These are phyloP conservation scores for Helleia helle DNA, from an alignment of 2,888 invertebrate species.

Conservation along the genomic window DNA sequence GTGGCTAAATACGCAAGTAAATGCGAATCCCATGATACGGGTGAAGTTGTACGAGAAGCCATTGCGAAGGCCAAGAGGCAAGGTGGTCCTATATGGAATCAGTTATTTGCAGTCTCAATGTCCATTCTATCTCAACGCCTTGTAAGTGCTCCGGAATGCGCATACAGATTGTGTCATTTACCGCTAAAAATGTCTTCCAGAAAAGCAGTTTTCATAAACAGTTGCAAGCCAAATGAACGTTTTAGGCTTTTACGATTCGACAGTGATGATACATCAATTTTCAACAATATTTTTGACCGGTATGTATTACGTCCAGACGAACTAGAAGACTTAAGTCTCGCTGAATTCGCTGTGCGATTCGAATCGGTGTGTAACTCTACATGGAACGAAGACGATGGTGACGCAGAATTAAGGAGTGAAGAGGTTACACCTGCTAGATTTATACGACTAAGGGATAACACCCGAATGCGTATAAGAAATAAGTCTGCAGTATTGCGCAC, in stretches of 20 bases:
- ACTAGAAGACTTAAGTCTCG: background rate
- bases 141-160: constrained; percentile 28
- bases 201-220: constrained; percentile 1
- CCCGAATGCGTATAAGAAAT: too few species aligned
- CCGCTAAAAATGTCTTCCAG: constrained; percentile 23
- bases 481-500: too few species aligned
- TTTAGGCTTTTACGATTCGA: constrained; percentile 4
- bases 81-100: constrained; percentile 21
- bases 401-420: too few species aligned
- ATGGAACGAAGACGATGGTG: too few species aligned
- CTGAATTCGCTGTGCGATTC: constrained; percentile 2
- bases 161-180: constrained; percentile 29
- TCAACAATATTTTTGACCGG: too few species aligned
- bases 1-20: constrained; percentile 29
- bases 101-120: constrained; percentile 27
- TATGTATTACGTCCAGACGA: background rate
- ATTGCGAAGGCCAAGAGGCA: constrained; percentile 21
- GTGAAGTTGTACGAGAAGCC: constrained; percentile 22
- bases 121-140: constrained; percentile 24
- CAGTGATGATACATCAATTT: background rate
- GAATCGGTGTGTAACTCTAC: too few species aligned
- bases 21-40: constrained; percentile 26
- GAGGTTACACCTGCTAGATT: too few species aligned
- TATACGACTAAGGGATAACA: too few species aligned
- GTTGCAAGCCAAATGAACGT: background rate